Conservation (phyloP, 2,888 invertebrate genomes). For the Oscheius sp. region DNA sequence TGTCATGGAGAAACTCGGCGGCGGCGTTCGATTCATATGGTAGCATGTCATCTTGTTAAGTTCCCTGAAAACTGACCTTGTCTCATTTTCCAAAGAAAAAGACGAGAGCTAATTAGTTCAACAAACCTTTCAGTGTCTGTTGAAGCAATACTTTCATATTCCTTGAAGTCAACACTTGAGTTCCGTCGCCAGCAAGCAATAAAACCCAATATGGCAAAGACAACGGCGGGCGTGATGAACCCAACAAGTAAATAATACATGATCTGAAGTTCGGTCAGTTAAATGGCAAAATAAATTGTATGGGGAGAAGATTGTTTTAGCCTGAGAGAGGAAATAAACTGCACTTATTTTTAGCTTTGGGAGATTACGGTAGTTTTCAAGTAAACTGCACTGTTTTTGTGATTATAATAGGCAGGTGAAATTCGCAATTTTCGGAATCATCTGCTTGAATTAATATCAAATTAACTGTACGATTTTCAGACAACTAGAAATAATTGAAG, state of each 20-base stretch:
- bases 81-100: neutral
- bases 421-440: too few species aligned
- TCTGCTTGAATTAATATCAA: too few species aligned
- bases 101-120: neutral
- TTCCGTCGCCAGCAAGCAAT: constrained; percentile 24
- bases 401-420: too few species aligned
- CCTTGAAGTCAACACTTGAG: constrained; percentile 22
- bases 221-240: constrained; percentile 23
- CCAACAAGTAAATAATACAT: constrained; percentile 25
- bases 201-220: constrained; percentile 21
- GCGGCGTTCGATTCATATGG: constrained; percentile 5
- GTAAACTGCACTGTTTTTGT: too few species aligned
- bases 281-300: neutral
- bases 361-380: too few species aligned
- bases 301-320: too few species aligned
- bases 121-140: constrained; percentile 13
- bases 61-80: constrained; percentile 8
- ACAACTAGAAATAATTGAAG: too few species aligned
- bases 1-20: constrained; percentile 21
- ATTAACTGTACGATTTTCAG: too few species aligned
- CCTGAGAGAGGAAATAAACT: too few species aligned
- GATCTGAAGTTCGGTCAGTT: neutral
- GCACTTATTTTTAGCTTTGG: too few species aligned
- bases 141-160: constrained; percentile 21
- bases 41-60: constrained; percentile 10